A percentile compares a stretch with the other conserved stretches of the same genome.
phyloP scores from a whole-genome alignment of 2,797 vertebrate genomes.

The Antrozous pallidus region DNA sequence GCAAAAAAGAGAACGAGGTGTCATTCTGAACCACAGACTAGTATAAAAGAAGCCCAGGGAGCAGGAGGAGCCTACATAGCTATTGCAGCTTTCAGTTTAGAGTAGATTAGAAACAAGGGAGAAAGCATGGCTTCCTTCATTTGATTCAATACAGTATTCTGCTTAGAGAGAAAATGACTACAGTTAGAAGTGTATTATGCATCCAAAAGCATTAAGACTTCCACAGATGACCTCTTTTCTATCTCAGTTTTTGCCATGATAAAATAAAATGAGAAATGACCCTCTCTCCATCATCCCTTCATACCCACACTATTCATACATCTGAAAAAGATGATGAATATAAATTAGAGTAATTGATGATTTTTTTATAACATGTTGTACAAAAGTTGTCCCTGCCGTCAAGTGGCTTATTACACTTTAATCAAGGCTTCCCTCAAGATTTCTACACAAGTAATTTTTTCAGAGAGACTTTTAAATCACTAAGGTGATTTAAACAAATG shows the following conservation, averaged over 20 bases:
- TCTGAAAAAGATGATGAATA: not conserved
- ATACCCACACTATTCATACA: not conserved
- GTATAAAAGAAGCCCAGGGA: not conserved
- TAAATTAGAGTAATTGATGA: not conserved
- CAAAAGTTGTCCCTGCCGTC: not conserved
- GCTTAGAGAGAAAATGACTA: not conserved
- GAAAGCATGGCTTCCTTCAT: not conserved
- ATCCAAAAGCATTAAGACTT: not conserved
- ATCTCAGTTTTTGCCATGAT: conserved; percentile 2
- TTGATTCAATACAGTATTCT: not conserved
- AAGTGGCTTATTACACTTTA: conserved; percentile 26
- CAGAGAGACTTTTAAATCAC: conserved; percentile 33
- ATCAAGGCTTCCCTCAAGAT: not conserved
- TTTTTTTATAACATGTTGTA: not conserved
- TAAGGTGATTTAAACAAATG: not conserved
- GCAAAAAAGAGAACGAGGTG: not conserved
- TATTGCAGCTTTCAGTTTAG: not conserved
- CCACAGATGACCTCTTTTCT: not conserved
- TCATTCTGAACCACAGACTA: not conserved
- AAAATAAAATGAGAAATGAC: conserved; percentile 40
- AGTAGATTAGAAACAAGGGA: not conserved
- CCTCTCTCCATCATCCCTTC: not conserved
- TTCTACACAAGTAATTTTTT: not conserved
- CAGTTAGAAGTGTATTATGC: not conserved
- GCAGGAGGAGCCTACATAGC: not conserved